Percentiles rank a stretch among this genome's conserved stretches.
phyloP scores from a whole-genome alignment of 2,113 vertebrate species.

The Hippocampus comes region DNA sequence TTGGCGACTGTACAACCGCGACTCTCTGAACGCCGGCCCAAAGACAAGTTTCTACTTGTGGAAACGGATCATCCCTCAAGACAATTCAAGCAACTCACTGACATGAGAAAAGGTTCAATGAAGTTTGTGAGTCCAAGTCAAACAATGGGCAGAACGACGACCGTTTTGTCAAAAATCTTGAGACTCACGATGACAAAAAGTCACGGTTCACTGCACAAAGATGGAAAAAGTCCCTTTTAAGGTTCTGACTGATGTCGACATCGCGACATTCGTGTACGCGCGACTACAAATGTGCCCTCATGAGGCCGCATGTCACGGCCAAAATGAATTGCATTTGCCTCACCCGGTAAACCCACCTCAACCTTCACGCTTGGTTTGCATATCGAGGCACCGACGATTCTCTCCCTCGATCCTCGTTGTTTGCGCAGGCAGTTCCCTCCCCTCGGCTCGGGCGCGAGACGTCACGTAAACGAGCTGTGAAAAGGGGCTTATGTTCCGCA shows the following conservation, averaged over 20 bases:
- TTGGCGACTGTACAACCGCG: no score
- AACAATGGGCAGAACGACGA: no score
- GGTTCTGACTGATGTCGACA: not conserved
- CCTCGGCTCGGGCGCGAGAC: constrained; percentile 29
- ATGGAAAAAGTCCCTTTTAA: no score
- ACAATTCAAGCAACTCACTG: no score
- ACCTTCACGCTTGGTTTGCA: constrained; percentile 26
- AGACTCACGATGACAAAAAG: no score
- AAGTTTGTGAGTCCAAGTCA: no score
- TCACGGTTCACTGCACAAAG: no score
- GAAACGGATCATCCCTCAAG: no score
- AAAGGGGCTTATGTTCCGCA: constrained; percentile 48
- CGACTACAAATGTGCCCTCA: not conserved
- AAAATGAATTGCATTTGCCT: constrained; percentile 14
- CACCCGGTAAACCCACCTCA: not conserved
- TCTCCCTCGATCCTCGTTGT: constrained; percentile 30
- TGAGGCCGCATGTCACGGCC: not conserved
- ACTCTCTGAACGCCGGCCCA: no score
- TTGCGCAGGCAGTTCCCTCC: constrained; percentile 27
- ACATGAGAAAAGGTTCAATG: no score
- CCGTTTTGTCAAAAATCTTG: no score
- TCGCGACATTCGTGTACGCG: not conserved
- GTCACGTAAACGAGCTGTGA: constrained; percentile 54
- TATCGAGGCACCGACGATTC: constrained; percentile 11
- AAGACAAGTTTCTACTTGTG: no score